These are phyloP conservation scores for Enteromius mattozi DNA, from an alignment of 2,797 vertebrate genomes.

Conservation along the genomic window DNA sequence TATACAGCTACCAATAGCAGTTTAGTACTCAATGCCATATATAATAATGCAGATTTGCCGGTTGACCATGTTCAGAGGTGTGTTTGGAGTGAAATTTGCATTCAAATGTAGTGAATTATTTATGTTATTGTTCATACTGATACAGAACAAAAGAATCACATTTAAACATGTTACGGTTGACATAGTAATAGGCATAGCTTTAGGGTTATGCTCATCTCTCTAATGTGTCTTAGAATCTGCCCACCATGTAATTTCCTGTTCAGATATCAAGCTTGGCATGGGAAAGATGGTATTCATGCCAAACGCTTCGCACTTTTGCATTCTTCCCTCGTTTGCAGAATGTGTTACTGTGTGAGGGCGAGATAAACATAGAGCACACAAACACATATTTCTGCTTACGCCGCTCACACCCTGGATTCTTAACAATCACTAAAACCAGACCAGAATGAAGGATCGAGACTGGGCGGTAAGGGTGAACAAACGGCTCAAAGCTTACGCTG, in stretches of 20 bases:
- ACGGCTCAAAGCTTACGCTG: slow-evolving; percentile 29
- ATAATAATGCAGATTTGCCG: background rate
- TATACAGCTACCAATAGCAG: background rate
- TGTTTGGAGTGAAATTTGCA: background rate
- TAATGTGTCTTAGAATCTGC: background rate
- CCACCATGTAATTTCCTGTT: slow-evolving; percentile 5
- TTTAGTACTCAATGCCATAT: background rate
- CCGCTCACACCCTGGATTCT: slow-evolving; percentile 3
- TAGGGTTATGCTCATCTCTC: background rate
- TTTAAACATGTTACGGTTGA: background rate
- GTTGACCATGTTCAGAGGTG: background rate
- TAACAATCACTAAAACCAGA: slow-evolving; percentile 2
- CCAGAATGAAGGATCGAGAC: background rate
- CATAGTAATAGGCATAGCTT: background rate
- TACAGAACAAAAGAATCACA: background rate
- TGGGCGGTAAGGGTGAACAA: background rate
- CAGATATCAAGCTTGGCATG: background rate
- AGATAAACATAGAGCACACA: slow-evolving; percentile 18
- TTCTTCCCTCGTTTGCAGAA: background rate
- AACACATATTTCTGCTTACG: background rate
- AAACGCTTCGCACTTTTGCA: background rate
- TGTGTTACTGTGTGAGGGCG: background rate
- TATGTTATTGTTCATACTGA: background rate
- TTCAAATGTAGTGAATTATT: background rate
- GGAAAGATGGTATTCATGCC: background rate